Evolutionary conservation across 2,888 invertebrate species (phyloP), one percentile per base, ranked within the genome.

Genomic region (Rugalucina vietnamica): DNA sequence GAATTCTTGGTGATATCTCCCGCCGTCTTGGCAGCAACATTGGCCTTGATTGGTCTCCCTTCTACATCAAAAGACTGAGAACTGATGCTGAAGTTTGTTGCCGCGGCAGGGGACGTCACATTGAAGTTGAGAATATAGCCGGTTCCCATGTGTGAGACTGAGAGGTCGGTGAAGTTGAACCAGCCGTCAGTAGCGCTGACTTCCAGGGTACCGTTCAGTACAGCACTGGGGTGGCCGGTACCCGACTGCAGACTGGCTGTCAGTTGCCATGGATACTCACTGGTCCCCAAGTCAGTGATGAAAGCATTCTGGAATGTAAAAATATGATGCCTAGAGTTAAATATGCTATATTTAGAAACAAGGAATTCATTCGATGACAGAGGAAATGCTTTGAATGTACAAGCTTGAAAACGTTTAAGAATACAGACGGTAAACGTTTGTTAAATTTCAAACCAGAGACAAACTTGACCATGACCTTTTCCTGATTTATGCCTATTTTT

Each of bases 131-230:
- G 73, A 21, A 90, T 83, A 85, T 92, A 93, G 36, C 87, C 90
- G 21, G 69, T 78, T 0, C 93, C 94, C 54, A 89, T 89, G 77
- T 91, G 91, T 21, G 91, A 88, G 18, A 94, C 91, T n/a, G 84
- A 82, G 2, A 94, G 88, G 60, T 92, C 91, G 0, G 91, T 91
- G 84, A 93, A 94, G 84, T 92, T 93, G 29, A 93, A 93, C 91
- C 91, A 93, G 24, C 94, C 93, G 65, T 91, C 76, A 1, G 85
- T 74, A 71, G 93, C 90, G 21, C 88, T 83, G 1, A 91, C 86
- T 0, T 84, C 90, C 8, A 85, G 85, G 24, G 88, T 90, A 8
- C 93, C 94, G 10, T 79, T 76, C 3, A 94, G 86, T 3, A 69
- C 70, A 14, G 92, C 92, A 8, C 76, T 78, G 0, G 90, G 75